A percentile compares a stretch with the other conserved stretches of the same genome.
These are phyloP conservation scores for Spinibarbus caldwelli DNA, from an alignment of 2,797 vertebrate genomes.

Conservation along the genomic window DNA sequence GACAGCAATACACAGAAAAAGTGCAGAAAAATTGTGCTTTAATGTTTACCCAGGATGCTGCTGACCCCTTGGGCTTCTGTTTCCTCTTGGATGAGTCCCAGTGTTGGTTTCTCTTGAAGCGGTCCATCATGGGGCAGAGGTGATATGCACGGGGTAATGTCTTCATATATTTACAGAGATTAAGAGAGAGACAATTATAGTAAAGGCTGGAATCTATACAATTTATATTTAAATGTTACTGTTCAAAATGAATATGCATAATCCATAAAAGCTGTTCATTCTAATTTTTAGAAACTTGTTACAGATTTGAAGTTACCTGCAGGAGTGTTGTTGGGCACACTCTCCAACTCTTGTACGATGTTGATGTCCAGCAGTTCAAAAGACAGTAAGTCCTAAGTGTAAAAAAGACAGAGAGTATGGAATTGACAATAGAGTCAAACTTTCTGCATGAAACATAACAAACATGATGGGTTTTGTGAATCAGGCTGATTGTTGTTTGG, in stretches of 20 bases:
- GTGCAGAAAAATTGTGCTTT: background rate
- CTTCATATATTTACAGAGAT: conserved; percentile 67
- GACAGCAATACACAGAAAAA: background rate
- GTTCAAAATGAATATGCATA: background rate
- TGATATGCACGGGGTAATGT: conserved; percentile 91
- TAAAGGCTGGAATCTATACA: background rate
- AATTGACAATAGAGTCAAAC: background rate
- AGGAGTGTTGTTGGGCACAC: conserved; percentile 91
- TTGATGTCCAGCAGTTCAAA: conserved; percentile 97
- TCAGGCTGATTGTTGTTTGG: background rate
- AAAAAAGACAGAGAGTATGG: conserved; percentile 4
- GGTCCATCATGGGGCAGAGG: conserved; percentile 84
- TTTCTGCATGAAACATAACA: background rate
- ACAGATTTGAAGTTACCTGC: conserved; percentile 81
- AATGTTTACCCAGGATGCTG: conserved; percentile 82
- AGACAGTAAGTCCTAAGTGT: conserved; percentile 89
- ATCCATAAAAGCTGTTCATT: background rate
- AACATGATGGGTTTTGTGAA: background rate
- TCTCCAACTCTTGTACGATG: conserved; percentile 94
- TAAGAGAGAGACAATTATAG: background rate
- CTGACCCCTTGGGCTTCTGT: conserved; percentile 80
- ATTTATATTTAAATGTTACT: background rate
- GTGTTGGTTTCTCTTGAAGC: conserved; percentile 71
- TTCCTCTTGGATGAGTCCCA: conserved; percentile 90
- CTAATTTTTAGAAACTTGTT: background rate